Evolutionary conservation across 2,797 vertebrate genomes (phyloP), one percentile per base, ranked within the genome.

Genomic region (Sebastiscus albofasciatus): DNA sequence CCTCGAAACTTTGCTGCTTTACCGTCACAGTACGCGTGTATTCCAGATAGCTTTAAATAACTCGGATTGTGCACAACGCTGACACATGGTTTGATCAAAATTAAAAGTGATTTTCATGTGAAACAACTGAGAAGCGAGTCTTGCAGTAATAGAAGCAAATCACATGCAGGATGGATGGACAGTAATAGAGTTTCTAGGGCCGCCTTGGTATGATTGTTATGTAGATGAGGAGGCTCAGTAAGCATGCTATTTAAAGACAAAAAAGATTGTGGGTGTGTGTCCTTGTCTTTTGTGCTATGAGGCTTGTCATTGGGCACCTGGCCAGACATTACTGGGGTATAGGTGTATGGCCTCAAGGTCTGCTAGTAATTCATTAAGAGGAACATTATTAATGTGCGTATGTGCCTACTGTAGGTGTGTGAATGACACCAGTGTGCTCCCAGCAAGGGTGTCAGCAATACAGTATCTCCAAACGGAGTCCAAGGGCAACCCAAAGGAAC

Each of bases 361-460:
- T 88, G 83, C 90, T 93, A 93, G 90, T 93, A 93, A 93, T 93
- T 95, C 86, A 94, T 94, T 94, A 92, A 82, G 18, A 84, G 77
- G 67, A 82, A 82, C 90, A 89, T 81, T 88, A 84, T 93, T 92
- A 93, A 92, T 79, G 88, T 82, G 71, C 64, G 73, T 69, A 58
- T 59, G 81, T 52, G 55, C 69, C 22, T 49, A n/a, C n/a, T 72
- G 29, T 29, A 42, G 69, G 72, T 65, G 67, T 71, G 78, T 64
- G 55, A 52, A 42, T 60, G 56, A 82, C 36, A 46, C 39, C n/a
- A 46, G 39, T 39, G 7, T 29, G 79, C 79, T 89, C 56, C 72
- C 65, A 88, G 81, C 79, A 88, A 88, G 80, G 75, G 33, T 74
- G 58, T 67, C 46, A 80, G 70, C 72, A 70, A 27, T 5, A 70